Evolutionary conservation across 2,888 invertebrate genomes (phyloP).

Genomic region (Plebejus melissa): DNA sequence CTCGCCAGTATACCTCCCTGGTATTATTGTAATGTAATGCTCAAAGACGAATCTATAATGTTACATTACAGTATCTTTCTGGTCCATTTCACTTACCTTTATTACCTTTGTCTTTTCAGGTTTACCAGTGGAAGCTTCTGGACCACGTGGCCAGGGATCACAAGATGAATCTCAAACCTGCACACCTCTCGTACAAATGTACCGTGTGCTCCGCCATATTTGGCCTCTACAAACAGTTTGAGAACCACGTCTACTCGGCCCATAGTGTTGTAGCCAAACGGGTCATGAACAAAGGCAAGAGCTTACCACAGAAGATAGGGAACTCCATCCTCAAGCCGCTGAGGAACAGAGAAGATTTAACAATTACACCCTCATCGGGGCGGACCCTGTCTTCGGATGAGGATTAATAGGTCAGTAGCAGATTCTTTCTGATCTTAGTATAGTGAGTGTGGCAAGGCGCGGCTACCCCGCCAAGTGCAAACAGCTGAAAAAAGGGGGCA

Average conservation of each 20-base stretch:
- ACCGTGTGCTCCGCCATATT: slow-evolving; percentile 97
- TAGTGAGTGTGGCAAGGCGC: too few relatives aligned
- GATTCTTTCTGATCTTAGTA: too few relatives aligned
- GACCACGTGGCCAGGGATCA: slow-evolving; percentile 96
- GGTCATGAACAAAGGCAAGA: slow-evolving; percentile 62
- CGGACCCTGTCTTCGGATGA: slow-evolving; percentile 39
- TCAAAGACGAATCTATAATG: too few relatives aligned
- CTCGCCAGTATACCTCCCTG: too few relatives aligned
- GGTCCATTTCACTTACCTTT: too few relatives aligned
- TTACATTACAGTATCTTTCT: too few relatives aligned
- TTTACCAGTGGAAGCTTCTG: slow-evolving; percentile 95
- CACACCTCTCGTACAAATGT: slow-evolving; percentile 96
- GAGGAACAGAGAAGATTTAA: slow-evolving; percentile 93
- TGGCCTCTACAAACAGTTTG: slow-evolving; percentile 96
- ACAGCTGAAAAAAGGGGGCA: too few relatives aligned
- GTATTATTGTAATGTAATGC: too few relatives aligned
- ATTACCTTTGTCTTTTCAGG: slow-evolving; percentile 71
- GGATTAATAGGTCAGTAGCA: slow-evolving; percentile 45
- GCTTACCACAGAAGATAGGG: slow-evolving; percentile 43
- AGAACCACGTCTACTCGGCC: slow-evolving; percentile 95
- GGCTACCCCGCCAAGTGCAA: too few relatives aligned
- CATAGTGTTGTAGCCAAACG: slow-evolving; percentile 94
- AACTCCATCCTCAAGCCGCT: slow-evolving; percentile 83
- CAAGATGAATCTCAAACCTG: slow-evolving; percentile 93
- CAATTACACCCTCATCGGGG: slow-evolving; percentile 74